phyloP scores from a whole-genome alignment of 1,140 invertebrate species.

The Phymastichus coffea region DNA sequence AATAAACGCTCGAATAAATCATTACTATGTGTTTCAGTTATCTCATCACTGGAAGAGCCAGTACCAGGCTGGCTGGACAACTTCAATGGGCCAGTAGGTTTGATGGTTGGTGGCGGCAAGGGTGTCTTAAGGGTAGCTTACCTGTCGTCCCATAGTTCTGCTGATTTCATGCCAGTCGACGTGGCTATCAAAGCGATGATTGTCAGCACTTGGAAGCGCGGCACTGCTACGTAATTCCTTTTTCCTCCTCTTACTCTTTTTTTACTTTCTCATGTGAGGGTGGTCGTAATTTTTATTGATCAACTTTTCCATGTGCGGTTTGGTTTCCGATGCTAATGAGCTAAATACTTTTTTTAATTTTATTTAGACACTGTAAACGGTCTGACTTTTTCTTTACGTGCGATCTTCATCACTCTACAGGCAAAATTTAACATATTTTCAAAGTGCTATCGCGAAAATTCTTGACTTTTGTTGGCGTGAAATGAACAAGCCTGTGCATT shows the following conservation, averaged over 20 bases:
- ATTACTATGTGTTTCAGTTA: slow-evolving; percentile 61
- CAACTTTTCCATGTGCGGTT: too few species aligned
- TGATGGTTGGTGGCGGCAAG: slow-evolving; percentile 75
- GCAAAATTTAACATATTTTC: too few species aligned
- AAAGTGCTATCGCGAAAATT: too few species aligned
- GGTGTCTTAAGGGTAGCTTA: slow-evolving; percentile 76
- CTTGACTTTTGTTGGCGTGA: too few species aligned
- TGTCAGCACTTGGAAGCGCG: slow-evolving; percentile 71
- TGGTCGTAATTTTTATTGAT: slow-evolving; percentile 19
- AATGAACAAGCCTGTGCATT: too few species aligned
- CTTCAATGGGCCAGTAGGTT: slow-evolving; percentile 86
- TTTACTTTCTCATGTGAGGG: too few species aligned
- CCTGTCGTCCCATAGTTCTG: slow-evolving; percentile 61
- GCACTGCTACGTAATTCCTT: slow-evolving; percentile 59
- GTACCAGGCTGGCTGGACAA: slow-evolving; percentile 90
- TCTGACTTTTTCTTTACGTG: too few species aligned
- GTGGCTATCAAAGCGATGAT: slow-evolving; percentile 80
- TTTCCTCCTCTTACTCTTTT: background rate
- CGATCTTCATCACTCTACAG: too few species aligned
- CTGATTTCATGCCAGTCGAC: slow-evolving; percentile 88
- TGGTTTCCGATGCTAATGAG: too few species aligned
- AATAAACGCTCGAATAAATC: too few species aligned
- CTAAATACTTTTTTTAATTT: too few species aligned
- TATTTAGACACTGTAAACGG: too few species aligned
- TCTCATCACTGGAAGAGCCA: slow-evolving; percentile 66